These are phyloP conservation scores for Bombus fervidus DNA, from an alignment of 1,140 invertebrate species.

Conservation along the genomic window DNA sequence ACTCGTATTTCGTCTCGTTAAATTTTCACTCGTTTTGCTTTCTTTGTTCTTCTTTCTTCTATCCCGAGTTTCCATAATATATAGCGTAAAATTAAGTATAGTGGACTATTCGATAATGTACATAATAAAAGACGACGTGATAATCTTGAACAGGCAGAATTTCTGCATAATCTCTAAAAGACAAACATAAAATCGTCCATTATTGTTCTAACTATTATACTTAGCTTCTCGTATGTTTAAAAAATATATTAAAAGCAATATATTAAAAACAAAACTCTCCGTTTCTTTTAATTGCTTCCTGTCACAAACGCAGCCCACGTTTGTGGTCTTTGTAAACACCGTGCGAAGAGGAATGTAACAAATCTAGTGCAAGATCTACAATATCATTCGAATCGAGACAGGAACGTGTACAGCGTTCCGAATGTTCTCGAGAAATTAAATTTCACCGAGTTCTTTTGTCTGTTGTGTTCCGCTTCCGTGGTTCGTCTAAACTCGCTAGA, in stretches of 20 bases:
- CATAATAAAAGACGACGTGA: not conserved
- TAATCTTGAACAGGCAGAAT: not conserved
- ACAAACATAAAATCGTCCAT: too few species aligned
- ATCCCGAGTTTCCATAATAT: not conserved
- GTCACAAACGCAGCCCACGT: not conserved
- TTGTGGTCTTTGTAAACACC: not conserved
- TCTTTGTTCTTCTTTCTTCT: not conserved
- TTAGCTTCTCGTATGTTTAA: not conserved
- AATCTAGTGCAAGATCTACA: not conserved
- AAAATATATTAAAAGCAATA: not conserved
- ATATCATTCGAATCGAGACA: not conserved
- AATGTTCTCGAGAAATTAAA: conserved; percentile 12
- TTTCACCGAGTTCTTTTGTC: conserved; percentile 7
- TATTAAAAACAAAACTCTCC: not conserved
- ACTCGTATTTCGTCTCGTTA: not conserved
- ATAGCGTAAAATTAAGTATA: not conserved
- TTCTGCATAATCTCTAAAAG: not conserved
- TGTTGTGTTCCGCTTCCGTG: conserved; percentile 2
- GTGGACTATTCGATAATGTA: not conserved
- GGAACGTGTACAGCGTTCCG: conserved; percentile 5
- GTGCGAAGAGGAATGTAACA: not conserved
- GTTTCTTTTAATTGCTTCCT: not conserved
- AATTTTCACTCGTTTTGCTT: not conserved
- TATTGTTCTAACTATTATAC: too few species aligned
- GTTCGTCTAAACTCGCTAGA: conserved; percentile 3